A percentile compares a stretch with the other conserved stretches of the same genome.
Evolutionary conservation across 53 echinoderm and acorn worm genomes (phyloP).

Genomic region (Luidia sarsii): DNA sequence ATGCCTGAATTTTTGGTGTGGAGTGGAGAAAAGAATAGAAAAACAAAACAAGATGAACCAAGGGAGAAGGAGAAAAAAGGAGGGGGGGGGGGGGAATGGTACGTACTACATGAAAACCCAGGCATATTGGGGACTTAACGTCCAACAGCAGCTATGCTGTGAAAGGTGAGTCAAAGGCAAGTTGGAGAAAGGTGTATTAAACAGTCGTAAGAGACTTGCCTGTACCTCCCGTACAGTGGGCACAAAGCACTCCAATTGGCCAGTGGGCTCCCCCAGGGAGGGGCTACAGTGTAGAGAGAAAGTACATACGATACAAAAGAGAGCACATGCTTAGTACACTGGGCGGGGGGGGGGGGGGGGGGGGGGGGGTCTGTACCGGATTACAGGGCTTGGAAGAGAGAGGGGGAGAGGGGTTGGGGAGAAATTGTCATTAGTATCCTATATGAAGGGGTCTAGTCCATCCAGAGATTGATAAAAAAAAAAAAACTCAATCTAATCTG

Average conservation of each 20-base stretch:
- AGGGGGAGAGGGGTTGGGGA: too few relatives aligned
- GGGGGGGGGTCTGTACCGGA: background rate
- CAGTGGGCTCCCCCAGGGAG: too few relatives aligned
- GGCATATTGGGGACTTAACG: constrained; percentile 52
- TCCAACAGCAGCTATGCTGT: constrained; percentile 55
- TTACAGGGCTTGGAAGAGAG: too few relatives aligned
- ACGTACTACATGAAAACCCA: background rate
- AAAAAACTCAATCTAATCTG: too few relatives aligned
- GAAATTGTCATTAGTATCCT: too few relatives aligned
- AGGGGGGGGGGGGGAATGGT: too few relatives aligned
- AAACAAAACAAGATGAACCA: background rate
- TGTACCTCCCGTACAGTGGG: background rate
- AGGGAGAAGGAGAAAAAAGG: background rate
- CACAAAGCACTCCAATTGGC: background rate
- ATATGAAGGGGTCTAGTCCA: too few relatives aligned
- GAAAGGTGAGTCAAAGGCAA: constrained; percentile 39
- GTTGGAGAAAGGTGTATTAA: constrained; percentile 28
- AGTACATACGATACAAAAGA: constrained; percentile 41
- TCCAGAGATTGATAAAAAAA: too few relatives aligned
- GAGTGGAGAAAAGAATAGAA: background rate
- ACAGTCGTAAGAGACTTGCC: too few relatives aligned
- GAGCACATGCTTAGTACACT: background rate
- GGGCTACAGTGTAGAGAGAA: constrained; percentile 38
- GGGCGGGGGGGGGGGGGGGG: background rate
- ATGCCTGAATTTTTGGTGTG: constrained; percentile 8